Conservation (phyloP, 2,113 vertebrate genomes). For the Aegithalos caudatus region DNA sequence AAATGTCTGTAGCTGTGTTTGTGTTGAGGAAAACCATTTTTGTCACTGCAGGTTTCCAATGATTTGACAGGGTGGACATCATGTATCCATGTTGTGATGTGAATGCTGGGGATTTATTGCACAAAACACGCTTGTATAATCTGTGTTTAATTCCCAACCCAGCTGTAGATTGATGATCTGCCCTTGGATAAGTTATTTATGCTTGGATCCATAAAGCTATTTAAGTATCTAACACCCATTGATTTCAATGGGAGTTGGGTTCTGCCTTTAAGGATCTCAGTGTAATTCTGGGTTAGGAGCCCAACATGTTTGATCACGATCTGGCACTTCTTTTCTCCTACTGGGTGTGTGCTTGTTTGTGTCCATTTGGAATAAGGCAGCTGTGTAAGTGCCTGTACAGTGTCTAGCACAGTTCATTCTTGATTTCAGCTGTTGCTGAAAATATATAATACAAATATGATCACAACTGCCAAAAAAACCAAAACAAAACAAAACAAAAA, state of each 20-base stretch:
- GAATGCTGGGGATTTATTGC: background rate
- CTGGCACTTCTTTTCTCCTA: background rate
- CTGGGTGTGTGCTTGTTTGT: background rate
- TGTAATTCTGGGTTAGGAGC: background rate
- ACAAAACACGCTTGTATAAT: slow-evolving; percentile 21
- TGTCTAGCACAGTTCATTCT: background rate
- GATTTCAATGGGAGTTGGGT: slow-evolving; percentile 23
- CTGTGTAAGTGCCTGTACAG: background rate
- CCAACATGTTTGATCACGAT: background rate
- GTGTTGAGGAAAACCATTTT: background rate
- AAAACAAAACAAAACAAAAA: background rate
- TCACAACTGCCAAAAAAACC: background rate
- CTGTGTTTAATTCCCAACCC: slow-evolving; percentile 30
- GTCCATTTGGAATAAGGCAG: background rate
- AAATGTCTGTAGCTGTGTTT: background rate
- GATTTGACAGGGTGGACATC: background rate
- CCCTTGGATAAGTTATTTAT: slow-evolving; percentile 42
- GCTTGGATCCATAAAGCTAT: slow-evolving; percentile 47
- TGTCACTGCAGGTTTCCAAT: background rate
- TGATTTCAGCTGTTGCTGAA: background rate
- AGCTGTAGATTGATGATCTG: slow-evolving; percentile 10
- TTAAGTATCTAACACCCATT: slow-evolving; percentile 41
- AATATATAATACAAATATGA: background rate
- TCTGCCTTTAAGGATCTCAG: slow-evolving; percentile 3
- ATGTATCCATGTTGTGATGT: background rate